Base-by-base conservation (phyloP, 2,888 invertebrate genomes). In the Chelonus formosanus region DNA sequence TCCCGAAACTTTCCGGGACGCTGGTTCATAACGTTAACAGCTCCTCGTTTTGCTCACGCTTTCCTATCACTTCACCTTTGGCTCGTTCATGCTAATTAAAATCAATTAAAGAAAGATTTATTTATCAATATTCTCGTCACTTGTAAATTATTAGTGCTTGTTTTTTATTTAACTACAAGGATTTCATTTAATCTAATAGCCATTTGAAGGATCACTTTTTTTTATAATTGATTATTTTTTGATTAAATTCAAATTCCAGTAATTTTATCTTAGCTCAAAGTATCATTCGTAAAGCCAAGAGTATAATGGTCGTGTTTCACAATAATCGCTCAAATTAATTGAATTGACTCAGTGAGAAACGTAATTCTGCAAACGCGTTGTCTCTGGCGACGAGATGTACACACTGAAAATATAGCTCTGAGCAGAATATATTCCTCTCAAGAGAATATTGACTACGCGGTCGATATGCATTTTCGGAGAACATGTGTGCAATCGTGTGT, bases 1-100 rank as follows among this genome's bases (percentile, higher is more conserved):
- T 53, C n/a, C 57, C 45, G 40, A 53, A 35, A 67, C 62, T 64
- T 67, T 65, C 65, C 62, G 57, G 70, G 62, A 71, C 67, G 67
- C 69, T 71, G 67, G 66, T 71, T 72, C 70, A 71, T 67, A 67
- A 67, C 70, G 71, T 70, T 71, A 69, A 71, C 71, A 72, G 72
- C 72, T 63, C 70, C 67, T 63, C 67, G 63, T 60, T 63, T 56
- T 5, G 43, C 58, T 32, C 62, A 47, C 56, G 10, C 43, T 40
- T 56, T 56, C 62, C 44, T 50, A 55, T 66, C 54, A 40, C 10
- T 47, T 67, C 63, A 63, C 67, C 55, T 66, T 52, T 50, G 62
- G 69, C 65, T 67, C 67, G 54, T 62, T 55, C 66, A 68, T 68
- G 63, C 70, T 72, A 63, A 72, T 71, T 67, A 71, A 67, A 66